These are phyloP conservation scores for Drosophila sp. DNA, from an alignment of 1,140 invertebrate species.

Conservation along the genomic window DNA sequence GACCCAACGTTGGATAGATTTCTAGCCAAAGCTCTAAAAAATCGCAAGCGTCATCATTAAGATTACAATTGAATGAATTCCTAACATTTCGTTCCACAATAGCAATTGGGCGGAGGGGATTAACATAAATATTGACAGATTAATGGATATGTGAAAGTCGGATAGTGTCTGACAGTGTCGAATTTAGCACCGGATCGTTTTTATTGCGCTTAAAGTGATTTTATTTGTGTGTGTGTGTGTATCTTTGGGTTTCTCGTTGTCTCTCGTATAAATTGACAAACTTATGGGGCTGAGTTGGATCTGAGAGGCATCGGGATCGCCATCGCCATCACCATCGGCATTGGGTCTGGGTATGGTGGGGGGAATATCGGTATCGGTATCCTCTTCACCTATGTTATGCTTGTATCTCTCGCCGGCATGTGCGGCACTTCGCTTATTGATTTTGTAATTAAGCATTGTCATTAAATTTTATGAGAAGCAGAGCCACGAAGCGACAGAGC, in stretches of 20 bases:
- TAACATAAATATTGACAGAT: background rate
- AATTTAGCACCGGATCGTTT: constrained; percentile 27
- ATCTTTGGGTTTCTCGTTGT: constrained; percentile 25
- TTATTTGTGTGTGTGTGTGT: constrained; percentile 31
- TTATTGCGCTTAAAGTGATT: constrained; percentile 80
- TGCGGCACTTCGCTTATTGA: constrained; percentile 79
- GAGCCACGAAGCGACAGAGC: background rate
- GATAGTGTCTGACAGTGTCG: background rate
- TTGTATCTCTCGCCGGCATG: constrained; percentile 40
- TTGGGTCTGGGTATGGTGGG: background rate
- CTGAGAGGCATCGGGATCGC: constrained; percentile 13
- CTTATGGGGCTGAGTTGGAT: constrained; percentile 55
- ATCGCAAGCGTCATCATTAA: too few relatives aligned
- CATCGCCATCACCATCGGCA: background rate
- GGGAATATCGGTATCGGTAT: background rate
- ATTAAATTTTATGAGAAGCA: constrained; percentile 78
- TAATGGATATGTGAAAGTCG: background rate
- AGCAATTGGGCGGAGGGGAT: too few relatives aligned
- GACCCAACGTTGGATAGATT: too few relatives aligned
- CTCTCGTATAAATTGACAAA: constrained; percentile 76
- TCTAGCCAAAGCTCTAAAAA: too few relatives aligned
- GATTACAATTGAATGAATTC: too few relatives aligned
- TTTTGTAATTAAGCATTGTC: constrained; percentile 82
- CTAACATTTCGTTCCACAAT: too few relatives aligned
- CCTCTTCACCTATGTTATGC: constrained; percentile 19